These are phyloP conservation scores for Norana najaformis DNA, from an alignment of 2,888 invertebrate species.

Conservation along the genomic window DNA sequence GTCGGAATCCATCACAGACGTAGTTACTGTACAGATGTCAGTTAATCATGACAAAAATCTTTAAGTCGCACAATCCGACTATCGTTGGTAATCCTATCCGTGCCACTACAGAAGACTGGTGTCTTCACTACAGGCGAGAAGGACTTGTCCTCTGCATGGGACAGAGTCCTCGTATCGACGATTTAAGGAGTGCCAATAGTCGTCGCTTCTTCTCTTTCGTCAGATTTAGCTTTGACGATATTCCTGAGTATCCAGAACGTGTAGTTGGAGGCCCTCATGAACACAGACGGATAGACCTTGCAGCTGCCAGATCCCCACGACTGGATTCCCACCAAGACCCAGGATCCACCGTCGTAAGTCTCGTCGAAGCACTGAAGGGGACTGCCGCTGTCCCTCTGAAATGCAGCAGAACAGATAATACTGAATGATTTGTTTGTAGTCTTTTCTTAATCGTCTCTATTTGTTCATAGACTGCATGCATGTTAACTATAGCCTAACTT, in stretches of 20 bases:
- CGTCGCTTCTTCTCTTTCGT: background rate
- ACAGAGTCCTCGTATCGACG: background rate
- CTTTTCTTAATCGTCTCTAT: too few relatives aligned
- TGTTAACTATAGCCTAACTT: too few relatives aligned
- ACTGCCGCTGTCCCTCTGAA: slow-evolving; percentile 35
- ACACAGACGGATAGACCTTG: slow-evolving; percentile 29
- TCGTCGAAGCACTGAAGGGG: slow-evolving; percentile 30
- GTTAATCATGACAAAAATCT: slow-evolving; percentile 10
- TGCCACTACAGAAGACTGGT: background rate
- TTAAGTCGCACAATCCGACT: background rate
- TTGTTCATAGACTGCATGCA: too few relatives aligned
- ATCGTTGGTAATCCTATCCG: background rate
- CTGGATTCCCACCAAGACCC: slow-evolving; percentile 28
- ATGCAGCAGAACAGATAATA: background rate
- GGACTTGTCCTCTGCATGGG: too few relatives aligned
- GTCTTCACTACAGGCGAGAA: background rate
- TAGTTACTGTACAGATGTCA: background rate
- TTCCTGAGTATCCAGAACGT: slow-evolving; percentile 22
- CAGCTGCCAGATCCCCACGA: slow-evolving; percentile 31
- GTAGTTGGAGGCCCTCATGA: slow-evolving; percentile 27
- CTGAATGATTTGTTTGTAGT: too few relatives aligned
- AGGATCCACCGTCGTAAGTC: background rate
- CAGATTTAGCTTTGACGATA: background rate
- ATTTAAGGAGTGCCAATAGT: background rate
- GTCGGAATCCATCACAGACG: background rate